phyloP scores from a whole-genome alignment of 2,113 vertebrate genomes.

The Cochlearius cochlearius region DNA sequence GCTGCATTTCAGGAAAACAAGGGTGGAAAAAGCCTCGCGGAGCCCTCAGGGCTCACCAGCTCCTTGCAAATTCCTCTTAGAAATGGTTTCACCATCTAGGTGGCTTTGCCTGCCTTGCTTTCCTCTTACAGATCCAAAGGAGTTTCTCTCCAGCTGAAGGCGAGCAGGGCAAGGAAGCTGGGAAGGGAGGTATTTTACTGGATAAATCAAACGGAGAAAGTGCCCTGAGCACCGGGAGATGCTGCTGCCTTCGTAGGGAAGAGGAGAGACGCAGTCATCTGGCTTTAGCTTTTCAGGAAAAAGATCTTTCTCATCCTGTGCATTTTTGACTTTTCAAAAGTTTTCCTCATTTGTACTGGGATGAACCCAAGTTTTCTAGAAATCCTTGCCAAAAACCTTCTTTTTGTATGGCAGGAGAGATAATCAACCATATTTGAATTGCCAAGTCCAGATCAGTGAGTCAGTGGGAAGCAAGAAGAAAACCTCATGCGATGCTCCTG shows the following conservation, averaged over 20 bases:
- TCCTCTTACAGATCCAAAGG: neutral
- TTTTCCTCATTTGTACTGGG: neutral
- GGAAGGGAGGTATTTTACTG: neutral
- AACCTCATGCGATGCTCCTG: neutral
- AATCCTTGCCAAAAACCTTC: neutral
- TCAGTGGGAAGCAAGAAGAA: neutral
- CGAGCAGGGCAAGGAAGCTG: neutral
- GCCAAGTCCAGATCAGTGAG: neutral
- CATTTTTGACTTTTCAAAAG: neutral
- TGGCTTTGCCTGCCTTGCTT: neutral
- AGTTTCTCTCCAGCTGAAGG: neutral
- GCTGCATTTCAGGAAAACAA: neutral
- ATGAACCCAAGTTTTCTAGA: neutral
- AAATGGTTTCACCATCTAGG: neutral
- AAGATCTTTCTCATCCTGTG: neutral
- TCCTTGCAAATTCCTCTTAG: neutral
- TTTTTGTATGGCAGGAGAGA: neutral
- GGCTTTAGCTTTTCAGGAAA: neutral
- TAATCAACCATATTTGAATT: neutral
- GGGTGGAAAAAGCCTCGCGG: neutral
- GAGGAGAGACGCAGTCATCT: neutral
- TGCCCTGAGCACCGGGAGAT: neutral
- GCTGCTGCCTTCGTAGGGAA: neutral
- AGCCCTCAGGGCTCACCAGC: neutral
- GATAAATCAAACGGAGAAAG: neutral